Conservation (phyloP, 2,888 invertebrate species). For the Thereva unica region DNA sequence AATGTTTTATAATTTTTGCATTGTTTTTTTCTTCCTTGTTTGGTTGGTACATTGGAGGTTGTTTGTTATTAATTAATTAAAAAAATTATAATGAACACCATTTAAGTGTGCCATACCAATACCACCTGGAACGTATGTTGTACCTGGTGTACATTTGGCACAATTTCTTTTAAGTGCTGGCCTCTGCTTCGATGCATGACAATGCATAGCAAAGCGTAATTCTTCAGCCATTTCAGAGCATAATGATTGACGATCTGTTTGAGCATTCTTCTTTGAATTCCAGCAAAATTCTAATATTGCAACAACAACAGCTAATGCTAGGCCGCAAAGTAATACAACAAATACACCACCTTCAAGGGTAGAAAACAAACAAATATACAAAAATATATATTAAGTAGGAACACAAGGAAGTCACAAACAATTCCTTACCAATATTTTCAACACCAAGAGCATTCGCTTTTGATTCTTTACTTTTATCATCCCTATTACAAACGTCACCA, state of each 20-base stretch:
- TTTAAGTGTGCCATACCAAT: slow-evolving; percentile 50
- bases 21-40: no score
- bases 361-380: slow-evolving; percentile 8
- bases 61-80: slow-evolving; percentile 47
- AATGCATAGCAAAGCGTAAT: slow-evolving; percentile 85
- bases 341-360: slow-evolving; percentile 86
- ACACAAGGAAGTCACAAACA: neutral
- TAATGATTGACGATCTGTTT: slow-evolving; percentile 81
- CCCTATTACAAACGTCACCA: slow-evolving; percentile 85
- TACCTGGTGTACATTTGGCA: slow-evolving; percentile 73
- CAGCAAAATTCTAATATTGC: slow-evolving; percentile 94
- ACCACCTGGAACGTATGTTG: slow-evolving; percentile 67
- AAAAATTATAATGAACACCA: slow-evolving; percentile 55
- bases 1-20: no score
- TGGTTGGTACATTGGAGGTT: no score
- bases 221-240: slow-evolving; percentile 96
- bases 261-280: slow-evolving; percentile 88
- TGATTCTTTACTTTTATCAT: slow-evolving; percentile 85
- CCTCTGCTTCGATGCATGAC: slow-evolving; percentile 80
- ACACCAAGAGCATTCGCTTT: slow-evolving; percentile 88
- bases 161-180: slow-evolving; percentile 79
- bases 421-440: slow-evolving; percentile 74
- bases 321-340: slow-evolving; percentile 90
- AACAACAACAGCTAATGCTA: slow-evolving; percentile 87
- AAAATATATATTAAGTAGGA: slow-evolving; percentile 24